Evolutionary conservation across 2,113 vertebrate species (phyloP), one percentile per base, ranked within the genome.

Genomic region (Urocynchramus pylzowi): DNA sequence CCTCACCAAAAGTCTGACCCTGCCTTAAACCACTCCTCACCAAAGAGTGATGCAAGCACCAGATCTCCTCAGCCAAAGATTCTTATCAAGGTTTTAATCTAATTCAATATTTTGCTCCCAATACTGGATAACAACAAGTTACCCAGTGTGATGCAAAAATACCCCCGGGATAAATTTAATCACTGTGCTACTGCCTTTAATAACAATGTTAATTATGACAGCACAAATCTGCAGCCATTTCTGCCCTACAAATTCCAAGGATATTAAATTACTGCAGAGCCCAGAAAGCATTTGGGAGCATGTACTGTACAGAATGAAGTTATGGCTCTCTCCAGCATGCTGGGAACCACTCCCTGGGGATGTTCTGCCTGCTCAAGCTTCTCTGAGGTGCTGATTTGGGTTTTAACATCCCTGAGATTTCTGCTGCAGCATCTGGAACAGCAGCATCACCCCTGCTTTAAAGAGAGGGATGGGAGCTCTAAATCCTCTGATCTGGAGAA

Each of bases 171-270:
- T 81, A 87, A 81, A 79, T 87, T 82, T 80, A 96, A 91, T 87
- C 83, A 28, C 80, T 17, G 69, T 6, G 56, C 11, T 49, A 26
- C 21, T 79, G 79, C 83, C 73, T 94, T 94, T 90, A 95, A 85
- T 89, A 97, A 91, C 59, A 6, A 68, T 2, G 56, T 91, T 88
- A 91, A 95, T 97, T 87, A 90, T 21, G 76, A 67, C 35, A 85
- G 79, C 63, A 57, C 12, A 10, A 75, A 47, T 59, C 83, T 73
- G 93, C 84, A 93, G 77, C 70, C 81, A 65, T 53, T 76, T 28
- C 90, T 96, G 92, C 70, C 93, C 92, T 41, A 60, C 82, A 89
- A 77, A 96, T 95, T 88, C 89, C 92, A 53, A 17, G 2, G 52
- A 26, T 89, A 94, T 95, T 75, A 47, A 63, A 92, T 97, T 71